Conservation (phyloP, 1,140 invertebrate genomes). For the Eurosta solidaginis region DNA sequence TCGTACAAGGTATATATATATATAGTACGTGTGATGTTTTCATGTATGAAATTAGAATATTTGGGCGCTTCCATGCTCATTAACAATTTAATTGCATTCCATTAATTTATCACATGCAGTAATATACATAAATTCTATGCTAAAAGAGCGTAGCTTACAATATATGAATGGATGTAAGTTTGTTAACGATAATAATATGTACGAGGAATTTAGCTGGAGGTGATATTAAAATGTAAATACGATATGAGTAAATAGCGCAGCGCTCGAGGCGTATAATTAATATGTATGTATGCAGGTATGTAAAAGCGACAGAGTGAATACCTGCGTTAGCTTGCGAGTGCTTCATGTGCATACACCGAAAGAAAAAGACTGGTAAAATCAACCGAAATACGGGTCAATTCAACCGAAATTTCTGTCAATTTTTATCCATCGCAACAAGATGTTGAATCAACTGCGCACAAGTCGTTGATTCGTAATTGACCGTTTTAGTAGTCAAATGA, state of each 20-base stretch:
- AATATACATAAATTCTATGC: neutral
- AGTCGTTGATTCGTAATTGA: too few relatives aligned
- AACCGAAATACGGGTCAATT: too few relatives aligned
- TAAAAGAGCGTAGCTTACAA: neutral
- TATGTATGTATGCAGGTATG: neutral
- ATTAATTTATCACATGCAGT: neutral
- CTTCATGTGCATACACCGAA: too few relatives aligned
- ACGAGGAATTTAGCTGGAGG: neutral
- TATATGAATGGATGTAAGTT: neutral
- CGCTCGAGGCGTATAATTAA: neutral
- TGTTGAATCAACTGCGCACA: too few relatives aligned
- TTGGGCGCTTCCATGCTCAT: neutral
- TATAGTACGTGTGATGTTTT: neutral
- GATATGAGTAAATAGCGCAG: neutral
- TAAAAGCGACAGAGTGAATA: neutral
- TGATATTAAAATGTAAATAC: neutral
- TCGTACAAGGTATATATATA: too few relatives aligned
- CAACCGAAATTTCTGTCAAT: too few relatives aligned
- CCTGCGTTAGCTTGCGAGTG: too few relatives aligned
- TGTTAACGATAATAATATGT: slow-evolving; percentile 2
- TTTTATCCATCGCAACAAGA: too few relatives aligned
- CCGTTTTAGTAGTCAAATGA: too few relatives aligned
- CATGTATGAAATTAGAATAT: neutral
- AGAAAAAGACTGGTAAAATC: too few relatives aligned
- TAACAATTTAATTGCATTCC: slow-evolving; percentile 16